Conservation (phyloP, 2,113 vertebrate genomes). For the Hiodon tergisus region DNA sequence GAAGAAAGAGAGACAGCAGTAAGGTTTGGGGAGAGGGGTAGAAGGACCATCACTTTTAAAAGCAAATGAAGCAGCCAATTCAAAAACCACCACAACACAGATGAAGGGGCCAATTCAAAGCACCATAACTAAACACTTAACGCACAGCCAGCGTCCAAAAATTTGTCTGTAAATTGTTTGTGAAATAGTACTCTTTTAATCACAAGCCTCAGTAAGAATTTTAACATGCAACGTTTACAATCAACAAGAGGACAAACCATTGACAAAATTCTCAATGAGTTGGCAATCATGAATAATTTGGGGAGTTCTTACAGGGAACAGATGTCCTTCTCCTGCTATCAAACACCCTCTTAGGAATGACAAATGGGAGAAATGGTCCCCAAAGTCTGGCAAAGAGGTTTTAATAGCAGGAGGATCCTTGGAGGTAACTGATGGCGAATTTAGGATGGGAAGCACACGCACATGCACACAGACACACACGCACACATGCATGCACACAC, state of each 20-base stretch:
- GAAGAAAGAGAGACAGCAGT: slow-evolving; percentile 29
- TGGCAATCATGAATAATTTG: slow-evolving; percentile 74
- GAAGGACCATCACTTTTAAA: slow-evolving; percentile 17
- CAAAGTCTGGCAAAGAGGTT: slow-evolving; percentile 41
- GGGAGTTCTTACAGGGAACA: slow-evolving; percentile 66
- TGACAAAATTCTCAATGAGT: slow-evolving; percentile 62
- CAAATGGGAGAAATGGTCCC: slow-evolving; percentile 46
- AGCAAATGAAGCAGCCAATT: not conserved
- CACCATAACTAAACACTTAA: slow-evolving; percentile 28
- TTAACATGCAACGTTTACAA: slow-evolving; percentile 51
- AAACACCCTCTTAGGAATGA: slow-evolving; percentile 41
- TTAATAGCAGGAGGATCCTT: slow-evolving; percentile 30
- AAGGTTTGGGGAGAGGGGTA: not conserved
- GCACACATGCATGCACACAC: slow-evolving; percentile 5
- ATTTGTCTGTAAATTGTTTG: slow-evolving; percentile 48
- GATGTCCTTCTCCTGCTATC: slow-evolving; percentile 65
- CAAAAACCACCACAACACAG: slow-evolving; percentile 13
- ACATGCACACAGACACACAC: slow-evolving; percentile 6
- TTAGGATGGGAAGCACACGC: slow-evolving; percentile 26
- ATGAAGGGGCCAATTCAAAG: not conserved
- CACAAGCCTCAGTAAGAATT: slow-evolving; percentile 47
- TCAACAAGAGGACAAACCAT: slow-evolving; percentile 18
- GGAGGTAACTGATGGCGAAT: slow-evolving; percentile 16
- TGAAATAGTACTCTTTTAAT: not conserved
- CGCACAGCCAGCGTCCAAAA: slow-evolving; percentile 9